Conservation (phyloP, 1,140 invertebrate genomes). For the Aphidius ervi region DNA sequence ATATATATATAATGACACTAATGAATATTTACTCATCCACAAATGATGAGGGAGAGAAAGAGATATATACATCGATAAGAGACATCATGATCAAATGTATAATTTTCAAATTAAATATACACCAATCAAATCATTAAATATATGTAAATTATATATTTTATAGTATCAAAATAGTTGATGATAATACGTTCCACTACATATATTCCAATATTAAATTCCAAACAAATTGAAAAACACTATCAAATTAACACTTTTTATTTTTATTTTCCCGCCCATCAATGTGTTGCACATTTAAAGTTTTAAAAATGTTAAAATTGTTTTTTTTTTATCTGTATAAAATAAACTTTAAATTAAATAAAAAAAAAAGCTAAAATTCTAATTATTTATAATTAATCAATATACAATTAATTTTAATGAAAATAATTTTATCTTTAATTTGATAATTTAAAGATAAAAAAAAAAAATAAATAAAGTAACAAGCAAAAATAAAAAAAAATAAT, state of each 20-base stretch:
- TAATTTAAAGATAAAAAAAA: conserved; percentile 1
- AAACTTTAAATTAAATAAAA: too few species aligned
- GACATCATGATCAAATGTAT: conserved; percentile 47
- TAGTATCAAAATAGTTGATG: background rate
- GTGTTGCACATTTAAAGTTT: too few species aligned
- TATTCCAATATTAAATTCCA: too few species aligned
- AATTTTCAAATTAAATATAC: conserved; percentile 48
- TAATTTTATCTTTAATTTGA: background rate
- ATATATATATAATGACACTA: conserved; percentile 32
- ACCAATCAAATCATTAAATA: conserved; percentile 45
- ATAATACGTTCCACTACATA: too few species aligned
- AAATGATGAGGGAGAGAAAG: conserved; percentile 27
- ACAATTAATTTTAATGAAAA: too few species aligned
- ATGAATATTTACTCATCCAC: conserved; percentile 46
- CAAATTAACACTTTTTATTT: too few species aligned
- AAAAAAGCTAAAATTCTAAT: too few species aligned
- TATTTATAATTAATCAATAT: too few species aligned
- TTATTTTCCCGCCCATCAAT: too few species aligned
- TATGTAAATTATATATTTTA: conserved; percentile 39
- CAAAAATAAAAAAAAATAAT: conserved; percentile 6
- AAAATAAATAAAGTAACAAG: conserved; percentile 4
- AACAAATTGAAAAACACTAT: too few species aligned
- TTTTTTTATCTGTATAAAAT: too few species aligned
- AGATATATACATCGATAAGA: conserved; percentile 29
- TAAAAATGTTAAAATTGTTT: too few species aligned